These are phyloP conservation scores for Mormyrus proboscirostris DNA, from an alignment of 2,797 vertebrate species.

Conservation along the genomic window DNA sequence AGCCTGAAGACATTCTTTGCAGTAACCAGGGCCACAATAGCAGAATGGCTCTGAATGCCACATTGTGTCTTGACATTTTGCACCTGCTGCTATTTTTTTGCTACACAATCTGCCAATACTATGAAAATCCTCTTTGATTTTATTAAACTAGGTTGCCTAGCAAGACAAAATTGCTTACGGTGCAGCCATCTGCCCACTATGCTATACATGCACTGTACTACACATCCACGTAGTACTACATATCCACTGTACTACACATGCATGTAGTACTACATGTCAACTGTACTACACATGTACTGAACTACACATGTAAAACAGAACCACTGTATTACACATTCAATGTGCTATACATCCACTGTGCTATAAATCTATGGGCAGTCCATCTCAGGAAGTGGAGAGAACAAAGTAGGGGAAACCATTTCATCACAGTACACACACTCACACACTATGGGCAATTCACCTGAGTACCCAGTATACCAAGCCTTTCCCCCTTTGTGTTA, in stretches of 20 bases:
- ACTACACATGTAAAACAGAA: neutral
- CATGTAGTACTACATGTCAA: neutral
- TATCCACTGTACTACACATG: neutral
- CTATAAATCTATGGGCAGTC: neutral
- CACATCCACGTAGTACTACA: neutral
- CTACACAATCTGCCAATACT: neutral
- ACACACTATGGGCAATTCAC: neutral
- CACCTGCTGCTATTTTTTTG: neutral
- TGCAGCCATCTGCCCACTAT: neutral
- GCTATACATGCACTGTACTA: neutral
- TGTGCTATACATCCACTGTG: neutral
- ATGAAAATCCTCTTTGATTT: neutral
- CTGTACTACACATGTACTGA: neutral
- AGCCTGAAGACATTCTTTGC: conserved; percentile 1
- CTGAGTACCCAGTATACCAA: neutral
- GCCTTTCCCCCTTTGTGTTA: neutral
- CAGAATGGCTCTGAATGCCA: neutral
- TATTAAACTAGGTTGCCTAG: conserved; percentile 11
- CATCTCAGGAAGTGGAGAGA: neutral
- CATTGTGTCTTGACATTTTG: neutral
- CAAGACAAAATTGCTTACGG: neutral
- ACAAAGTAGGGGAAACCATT: neutral
- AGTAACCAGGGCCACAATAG: neutral
- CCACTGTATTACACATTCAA: neutral
- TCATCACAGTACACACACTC: neutral